These are phyloP conservation scores for Phymorhynchus buccinoides DNA, from an alignment of 1,140 invertebrate species.

Conservation along the genomic window DNA sequence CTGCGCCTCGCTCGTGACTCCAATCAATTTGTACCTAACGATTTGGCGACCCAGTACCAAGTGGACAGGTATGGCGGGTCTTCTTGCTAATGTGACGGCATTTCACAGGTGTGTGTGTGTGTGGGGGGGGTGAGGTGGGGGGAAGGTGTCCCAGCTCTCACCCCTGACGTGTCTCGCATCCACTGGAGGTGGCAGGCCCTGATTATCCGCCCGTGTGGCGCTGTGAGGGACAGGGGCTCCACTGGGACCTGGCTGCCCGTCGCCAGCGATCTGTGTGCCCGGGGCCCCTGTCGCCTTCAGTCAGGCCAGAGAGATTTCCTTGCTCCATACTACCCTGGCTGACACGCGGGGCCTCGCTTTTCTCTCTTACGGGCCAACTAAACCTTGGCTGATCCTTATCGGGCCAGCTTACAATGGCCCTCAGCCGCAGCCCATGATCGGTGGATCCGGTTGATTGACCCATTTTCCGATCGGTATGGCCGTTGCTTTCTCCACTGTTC, in stretches of 20 bases:
- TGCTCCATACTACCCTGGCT: background rate
- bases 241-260: background rate
- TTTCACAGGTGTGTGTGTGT: background rate
- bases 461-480: background rate
- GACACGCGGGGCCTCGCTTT: background rate
- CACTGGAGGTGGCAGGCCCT: background rate
- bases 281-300: background rate
- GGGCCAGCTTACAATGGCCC: background rate
- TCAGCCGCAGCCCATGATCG: background rate
- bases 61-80: too few relatives aligned
- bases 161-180: background rate
- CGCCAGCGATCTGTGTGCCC: slow-evolving; percentile 11
- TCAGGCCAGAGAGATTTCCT: background rate
- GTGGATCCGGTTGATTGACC: background rate
- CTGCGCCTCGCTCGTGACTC: too few relatives aligned
- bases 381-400: slow-evolving; percentile 22
- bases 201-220: slow-evolving; percentile 16
- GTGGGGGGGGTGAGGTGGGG: background rate
- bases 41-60: too few relatives aligned
- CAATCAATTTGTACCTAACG: too few relatives aligned
- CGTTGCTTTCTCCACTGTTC: too few relatives aligned
- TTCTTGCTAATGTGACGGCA: background rate
- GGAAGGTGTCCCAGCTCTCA: background rate
- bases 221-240: slow-evolving; percentile 21
- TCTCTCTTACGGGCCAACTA: too few relatives aligned